Percentiles rank a stretch among this genome's conserved stretches.
Conservation (phyloP, 2,797 vertebrate species). For the Rhinogobio ventralis region DNA sequence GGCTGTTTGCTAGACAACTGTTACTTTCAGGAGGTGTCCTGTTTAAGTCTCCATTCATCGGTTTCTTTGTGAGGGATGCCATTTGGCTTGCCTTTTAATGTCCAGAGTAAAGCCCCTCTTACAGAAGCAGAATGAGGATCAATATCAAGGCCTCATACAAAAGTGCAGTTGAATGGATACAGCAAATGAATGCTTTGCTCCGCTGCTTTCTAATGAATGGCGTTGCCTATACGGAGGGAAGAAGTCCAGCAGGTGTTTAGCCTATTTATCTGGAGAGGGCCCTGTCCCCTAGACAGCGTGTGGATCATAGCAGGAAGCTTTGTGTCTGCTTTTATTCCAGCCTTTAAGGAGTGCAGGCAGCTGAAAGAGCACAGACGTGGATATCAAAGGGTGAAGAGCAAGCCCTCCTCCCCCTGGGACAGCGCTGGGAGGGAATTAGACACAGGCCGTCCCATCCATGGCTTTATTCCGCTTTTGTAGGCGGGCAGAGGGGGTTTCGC, state of each 20-base stretch:
- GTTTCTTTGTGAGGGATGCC: conserved; percentile 38
- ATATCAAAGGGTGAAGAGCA: conserved; percentile 82
- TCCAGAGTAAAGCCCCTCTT: conserved; percentile 52
- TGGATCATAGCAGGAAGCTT: conserved; percentile 87
- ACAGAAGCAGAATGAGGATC: conserved; percentile 58
- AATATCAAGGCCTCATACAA: conserved; percentile 67
- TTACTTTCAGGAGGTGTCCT: conserved; percentile 44
- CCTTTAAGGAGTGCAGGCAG: conserved; percentile 77
- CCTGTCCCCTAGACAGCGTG: conserved; percentile 77
- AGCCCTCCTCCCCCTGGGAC: conserved; percentile 77
- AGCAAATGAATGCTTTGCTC: conserved; percentile 75
- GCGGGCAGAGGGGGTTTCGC: conserved; percentile 70
- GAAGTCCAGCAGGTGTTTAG: conserved; percentile 86
- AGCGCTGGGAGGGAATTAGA: conserved; percentile 79
- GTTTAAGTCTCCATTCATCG: conserved; percentile 41
- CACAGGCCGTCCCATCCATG: conserved; percentile 81
- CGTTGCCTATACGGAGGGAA: conserved; percentile 77
- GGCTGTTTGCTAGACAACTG: conserved; percentile 38
- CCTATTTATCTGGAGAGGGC: conserved; percentile 81
- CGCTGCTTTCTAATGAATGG: conserved; percentile 74
- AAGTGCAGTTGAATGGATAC: conserved; percentile 74
- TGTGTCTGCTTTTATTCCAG: conserved; percentile 86
- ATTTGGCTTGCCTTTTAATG: conserved; percentile 56
- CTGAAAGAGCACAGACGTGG: conserved; percentile 83
- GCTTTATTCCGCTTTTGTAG: conserved; percentile 79